Base-by-base conservation (phyloP, 2,888 invertebrate genomes). In the Cryptophagus acutangulus region DNA sequence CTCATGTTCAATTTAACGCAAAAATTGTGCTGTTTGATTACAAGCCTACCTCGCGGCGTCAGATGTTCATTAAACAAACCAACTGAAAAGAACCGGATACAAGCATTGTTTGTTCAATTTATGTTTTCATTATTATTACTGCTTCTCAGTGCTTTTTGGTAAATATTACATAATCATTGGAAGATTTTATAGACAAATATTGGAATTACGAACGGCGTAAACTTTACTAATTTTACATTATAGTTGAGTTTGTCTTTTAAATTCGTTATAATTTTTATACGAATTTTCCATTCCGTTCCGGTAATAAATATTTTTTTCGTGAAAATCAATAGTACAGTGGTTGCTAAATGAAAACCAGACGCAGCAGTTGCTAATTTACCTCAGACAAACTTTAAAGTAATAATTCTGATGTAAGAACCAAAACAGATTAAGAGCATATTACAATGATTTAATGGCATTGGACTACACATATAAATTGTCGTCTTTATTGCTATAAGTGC, bases 391-490 rank as follows among this genome's bases (percentile, higher is more conserved):
- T 31, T 29, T 8, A 5, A 10, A 10, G 8, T 10, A 29, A 29
- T 10, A 29, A 29, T 29, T 29, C 13, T 5, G 15, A 3, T 31
- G 12, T 20, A 20, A 20, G 24, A 16, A 31, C 9, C 14, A 31
- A 31, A 31, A 20, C 36, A 24, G 48, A 48, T 45, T 45, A 48
- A 45, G 48, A 39, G 40, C 48, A 38, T 45, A 45, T 43, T 42
- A 45, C 49, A 45, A 41, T 41, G 46, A 46, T 49, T 44, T 45
- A 46, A 42, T 38, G 35, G 40, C 46, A 46, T 50, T 36, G 49
- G 53, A 44, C 47, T 43, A 12, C 41, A 46, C 43, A 57, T 55
- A 59, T 58, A 58, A 61, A 61, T 59, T 57, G 58, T 57, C 57
- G 52, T 54, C 54, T 55, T 51, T 57, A 54, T 51, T 55, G 51